phyloP scores from a whole-genome alignment of 2,888 invertebrate genomes.

The Lacanobia oleracea region DNA sequence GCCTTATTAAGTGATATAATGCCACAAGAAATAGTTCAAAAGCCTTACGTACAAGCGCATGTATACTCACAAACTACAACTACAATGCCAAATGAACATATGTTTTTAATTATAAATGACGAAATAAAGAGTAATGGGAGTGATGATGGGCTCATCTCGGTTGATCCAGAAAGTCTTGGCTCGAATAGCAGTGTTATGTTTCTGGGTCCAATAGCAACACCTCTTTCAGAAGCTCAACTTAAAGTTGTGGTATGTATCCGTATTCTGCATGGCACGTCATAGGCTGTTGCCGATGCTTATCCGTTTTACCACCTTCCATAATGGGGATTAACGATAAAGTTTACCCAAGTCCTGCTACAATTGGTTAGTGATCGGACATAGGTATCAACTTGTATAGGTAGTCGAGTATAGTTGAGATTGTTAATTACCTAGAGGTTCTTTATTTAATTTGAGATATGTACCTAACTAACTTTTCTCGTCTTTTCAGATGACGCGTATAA shows the following conservation, averaged over 20 bases:
- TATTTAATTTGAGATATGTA: background rate
- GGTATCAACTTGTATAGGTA: too few species aligned
- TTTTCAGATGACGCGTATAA: slow-evolving; percentile 84
- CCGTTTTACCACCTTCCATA: background rate
- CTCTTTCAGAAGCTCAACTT: slow-evolving; percentile 79
- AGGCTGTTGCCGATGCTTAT: background rate
- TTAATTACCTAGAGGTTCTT: too few species aligned
- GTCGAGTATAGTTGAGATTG: too few species aligned
- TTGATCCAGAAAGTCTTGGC: slow-evolving; percentile 85
- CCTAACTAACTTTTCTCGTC: background rate
- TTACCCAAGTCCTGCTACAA: background rate
- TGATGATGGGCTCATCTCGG: slow-evolving; percentile 79
- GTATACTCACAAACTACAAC: slow-evolving; percentile 32
- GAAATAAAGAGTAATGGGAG: slow-evolving; percentile 81
- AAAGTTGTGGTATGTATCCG: slow-evolving; percentile 81
- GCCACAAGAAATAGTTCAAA: slow-evolving; percentile 50
- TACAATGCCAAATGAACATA: slow-evolving; percentile 74
- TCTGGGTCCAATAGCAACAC: slow-evolving; percentile 83
- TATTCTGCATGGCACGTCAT: background rate
- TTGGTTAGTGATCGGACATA: too few species aligned
- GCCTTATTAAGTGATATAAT: slow-evolving; percentile 65
- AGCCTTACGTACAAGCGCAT: slow-evolving; percentile 39
- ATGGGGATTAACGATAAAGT: background rate
- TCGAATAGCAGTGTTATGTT: slow-evolving; percentile 84
- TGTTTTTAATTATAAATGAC: slow-evolving; percentile 86